These are phyloP conservation scores for Cinclus mexicanus DNA, from an alignment of 2,113 vertebrate species.

Conservation along the genomic window DNA sequence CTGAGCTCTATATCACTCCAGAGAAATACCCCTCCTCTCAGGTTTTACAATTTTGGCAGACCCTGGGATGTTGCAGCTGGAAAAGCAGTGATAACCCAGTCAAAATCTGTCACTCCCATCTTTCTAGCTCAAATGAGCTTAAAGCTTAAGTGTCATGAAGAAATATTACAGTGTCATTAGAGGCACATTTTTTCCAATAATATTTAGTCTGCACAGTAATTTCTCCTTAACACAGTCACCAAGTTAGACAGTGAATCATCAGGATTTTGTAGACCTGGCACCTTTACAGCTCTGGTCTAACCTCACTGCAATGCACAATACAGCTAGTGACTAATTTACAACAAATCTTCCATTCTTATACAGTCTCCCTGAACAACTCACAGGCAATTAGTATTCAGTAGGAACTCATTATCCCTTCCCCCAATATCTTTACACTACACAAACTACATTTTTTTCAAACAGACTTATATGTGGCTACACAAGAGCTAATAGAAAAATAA, in stretches of 20 bases:
- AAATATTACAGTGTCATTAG: background rate
- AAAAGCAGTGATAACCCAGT: constrained; percentile 21
- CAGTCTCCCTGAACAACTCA: constrained; percentile 73
- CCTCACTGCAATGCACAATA: constrained; percentile 59
- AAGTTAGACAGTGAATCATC: constrained; percentile 42
- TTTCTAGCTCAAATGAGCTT: constrained; percentile 17
- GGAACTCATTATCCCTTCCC: constrained; percentile 74
- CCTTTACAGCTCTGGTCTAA: constrained; percentile 68
- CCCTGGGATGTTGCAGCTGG: background rate
- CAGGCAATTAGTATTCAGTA: constrained; percentile 79
- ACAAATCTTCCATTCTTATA: constrained; percentile 76
- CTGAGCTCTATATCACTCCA: background rate
- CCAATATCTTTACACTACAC: constrained; percentile 65
- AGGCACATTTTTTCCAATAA: background rate
- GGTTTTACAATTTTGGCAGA: background rate
- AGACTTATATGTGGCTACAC: constrained; percentile 28
- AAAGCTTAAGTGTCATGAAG: background rate
- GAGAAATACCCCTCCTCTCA: background rate
- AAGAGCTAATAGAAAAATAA: constrained; percentile 51
- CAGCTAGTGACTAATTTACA: constrained; percentile 76
- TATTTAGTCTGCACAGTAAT: constrained; percentile 10
- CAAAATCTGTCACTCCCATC: background rate
- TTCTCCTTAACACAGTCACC: constrained; percentile 30
- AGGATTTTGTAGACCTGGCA: constrained; percentile 61
- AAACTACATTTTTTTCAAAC: constrained; percentile 32